Percentiles rank a stretch among this genome's conserved stretches.
Evolutionary conservation across 2,888 invertebrate species (phyloP).

Genomic region (Autographa pulchrina): DNA sequence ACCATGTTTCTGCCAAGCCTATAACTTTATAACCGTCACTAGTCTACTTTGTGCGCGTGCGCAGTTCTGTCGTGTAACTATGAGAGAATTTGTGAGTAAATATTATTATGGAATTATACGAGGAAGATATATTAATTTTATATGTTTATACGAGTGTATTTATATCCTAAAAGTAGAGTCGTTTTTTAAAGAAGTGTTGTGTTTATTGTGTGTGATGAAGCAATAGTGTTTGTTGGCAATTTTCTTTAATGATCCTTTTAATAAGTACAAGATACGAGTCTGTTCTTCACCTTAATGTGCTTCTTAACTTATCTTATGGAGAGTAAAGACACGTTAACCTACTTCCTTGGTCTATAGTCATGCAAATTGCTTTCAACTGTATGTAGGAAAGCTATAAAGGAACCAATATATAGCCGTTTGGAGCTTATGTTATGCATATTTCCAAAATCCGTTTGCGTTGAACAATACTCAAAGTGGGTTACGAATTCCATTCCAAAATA

Average conservation of each 20-base stretch:
- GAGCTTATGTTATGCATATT: not conserved
- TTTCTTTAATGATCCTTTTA: not conserved
- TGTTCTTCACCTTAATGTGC: not conserved
- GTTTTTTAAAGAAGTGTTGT: not conserved
- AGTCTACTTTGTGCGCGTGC: conserved; percentile 43
- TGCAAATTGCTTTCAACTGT: not conserved
- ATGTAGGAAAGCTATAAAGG: not conserved
- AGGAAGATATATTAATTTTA: not conserved
- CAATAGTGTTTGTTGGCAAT: not conserved
- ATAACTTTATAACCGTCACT: conserved; percentile 67
- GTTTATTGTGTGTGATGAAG: not conserved
- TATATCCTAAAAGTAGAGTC: not conserved
- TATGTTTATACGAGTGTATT: not conserved
- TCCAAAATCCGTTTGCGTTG: not conserved
- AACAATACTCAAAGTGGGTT: not conserved
- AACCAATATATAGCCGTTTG: not conserved
- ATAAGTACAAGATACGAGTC: not conserved
- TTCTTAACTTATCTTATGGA: not conserved
- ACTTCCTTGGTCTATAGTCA: not conserved
- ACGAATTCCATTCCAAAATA: not conserved
- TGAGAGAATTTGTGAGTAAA: conserved; percentile 72
- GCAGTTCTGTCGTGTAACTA: conserved; percentile 54
- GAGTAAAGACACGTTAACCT: not conserved
- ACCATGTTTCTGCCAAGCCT: conserved; percentile 56
- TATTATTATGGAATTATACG: not conserved